Evolutionary conservation across 2,113 vertebrate genomes (phyloP).

Genomic region (Semicossyphus pulcher): DNA sequence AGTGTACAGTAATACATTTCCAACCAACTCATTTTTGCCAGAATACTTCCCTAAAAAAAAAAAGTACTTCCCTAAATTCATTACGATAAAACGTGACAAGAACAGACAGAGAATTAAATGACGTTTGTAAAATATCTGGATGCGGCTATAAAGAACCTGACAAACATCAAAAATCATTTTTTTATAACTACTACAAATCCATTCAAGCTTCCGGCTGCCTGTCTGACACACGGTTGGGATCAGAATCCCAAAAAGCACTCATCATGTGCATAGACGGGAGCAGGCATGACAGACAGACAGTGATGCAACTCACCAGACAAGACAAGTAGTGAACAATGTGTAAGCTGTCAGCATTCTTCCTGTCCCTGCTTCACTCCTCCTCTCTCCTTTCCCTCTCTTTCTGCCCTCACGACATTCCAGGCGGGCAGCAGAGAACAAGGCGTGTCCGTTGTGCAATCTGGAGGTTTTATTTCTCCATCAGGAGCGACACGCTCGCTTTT

Average conservation of each 20-base stretch:
- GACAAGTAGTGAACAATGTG: conserved; percentile 15
- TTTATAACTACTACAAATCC: neutral
- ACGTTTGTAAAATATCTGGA: too few relatives aligned
- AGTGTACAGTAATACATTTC: too few relatives aligned
- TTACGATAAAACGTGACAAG: too few relatives aligned
- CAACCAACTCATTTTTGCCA: too few relatives aligned
- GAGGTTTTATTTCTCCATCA: conserved; percentile 14
- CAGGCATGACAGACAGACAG: conserved; percentile 29
- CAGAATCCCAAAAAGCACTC: conserved; percentile 3
- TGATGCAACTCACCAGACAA: conserved; percentile 40
- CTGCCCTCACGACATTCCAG: neutral
- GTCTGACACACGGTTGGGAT: neutral
- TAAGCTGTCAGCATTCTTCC: neutral
- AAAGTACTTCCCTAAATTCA: too few relatives aligned
- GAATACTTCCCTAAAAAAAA: too few relatives aligned
- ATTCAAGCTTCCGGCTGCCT: neutral
- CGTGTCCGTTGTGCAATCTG: conserved; percentile 21
- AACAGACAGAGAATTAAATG: too few relatives aligned
- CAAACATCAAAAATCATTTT: neutral
- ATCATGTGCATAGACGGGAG: conserved; percentile 17
- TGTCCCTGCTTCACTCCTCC: neutral
- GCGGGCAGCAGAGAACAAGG: neutral
- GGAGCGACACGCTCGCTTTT: conserved; percentile 7
- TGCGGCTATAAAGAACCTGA: too few relatives aligned
- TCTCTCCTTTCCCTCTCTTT: neutral